Conservation (phyloP, 1,140 invertebrate species). For the Heterodera schachtii region DNA sequence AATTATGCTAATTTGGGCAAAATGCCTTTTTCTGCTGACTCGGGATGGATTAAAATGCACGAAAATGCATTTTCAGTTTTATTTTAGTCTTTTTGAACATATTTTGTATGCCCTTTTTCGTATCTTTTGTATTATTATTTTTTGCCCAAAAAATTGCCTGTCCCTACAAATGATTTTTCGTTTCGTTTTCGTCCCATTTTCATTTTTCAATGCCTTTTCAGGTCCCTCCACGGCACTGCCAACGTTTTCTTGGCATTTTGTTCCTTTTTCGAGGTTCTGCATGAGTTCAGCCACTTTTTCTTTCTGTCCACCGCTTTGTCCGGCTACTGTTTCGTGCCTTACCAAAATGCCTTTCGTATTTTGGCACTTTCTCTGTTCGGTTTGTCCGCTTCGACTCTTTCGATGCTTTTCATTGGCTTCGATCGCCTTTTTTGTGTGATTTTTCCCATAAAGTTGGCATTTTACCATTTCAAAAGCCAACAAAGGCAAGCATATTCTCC, state of each 20-base stretch:
- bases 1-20: too few species aligned
- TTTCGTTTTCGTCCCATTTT: too few species aligned
- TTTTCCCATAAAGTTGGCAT: not conserved
- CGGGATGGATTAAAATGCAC: too few species aligned
- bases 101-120: too few species aligned
- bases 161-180: too few species aligned
- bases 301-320: not conserved
- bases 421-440: not conserved
- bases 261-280: slow-evolving; percentile 17
- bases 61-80: too few species aligned
- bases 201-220: not conserved
- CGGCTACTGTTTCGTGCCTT: not conserved
- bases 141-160: too few species aligned
- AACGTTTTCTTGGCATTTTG: slow-evolving; percentile 22
- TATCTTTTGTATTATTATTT: too few species aligned
- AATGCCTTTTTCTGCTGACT: too few species aligned
- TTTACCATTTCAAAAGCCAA: too few species aligned
- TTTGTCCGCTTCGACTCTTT: not conserved
- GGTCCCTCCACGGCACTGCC: slow-evolving; percentile 19
- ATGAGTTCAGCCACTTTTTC: slow-evolving; percentile 1
- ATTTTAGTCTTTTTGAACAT: too few species aligned
- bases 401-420: slow-evolving; percentile 12
- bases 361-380: slow-evolving; percentile 4
- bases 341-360: not conserved
- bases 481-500: too few species aligned